phyloP scores from a whole-genome alignment of 2,888 invertebrate genomes.

The Bugulina stolonifera region DNA sequence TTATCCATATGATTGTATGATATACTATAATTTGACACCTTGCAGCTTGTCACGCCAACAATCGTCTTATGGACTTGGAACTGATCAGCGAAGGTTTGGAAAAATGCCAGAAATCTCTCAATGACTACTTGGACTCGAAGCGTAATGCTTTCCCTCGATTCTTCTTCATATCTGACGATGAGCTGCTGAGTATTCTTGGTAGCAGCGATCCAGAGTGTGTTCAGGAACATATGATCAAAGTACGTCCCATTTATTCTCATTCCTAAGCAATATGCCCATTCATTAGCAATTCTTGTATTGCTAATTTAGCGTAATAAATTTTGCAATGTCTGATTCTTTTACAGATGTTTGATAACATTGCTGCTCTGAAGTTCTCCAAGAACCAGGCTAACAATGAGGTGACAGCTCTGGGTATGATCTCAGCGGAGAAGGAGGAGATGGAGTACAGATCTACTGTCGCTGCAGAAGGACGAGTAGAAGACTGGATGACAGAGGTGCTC shows the following conservation, averaged over 20 bases:
- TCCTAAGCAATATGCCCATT: conserved; percentile 11
- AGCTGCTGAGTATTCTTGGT: conserved; percentile 79
- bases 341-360: conserved; percentile 86
- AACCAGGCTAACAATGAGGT: conserved; percentile 65
- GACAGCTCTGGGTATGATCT: conserved; percentile 75
- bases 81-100: conserved; percentile 70
- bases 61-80: conserved; percentile 70
- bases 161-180: conserved; percentile 89
- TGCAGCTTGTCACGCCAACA: conserved; percentile 66
- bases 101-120: conserved; percentile 82
- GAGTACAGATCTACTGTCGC: conserved; percentile 67
- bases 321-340: no score
- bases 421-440: conserved; percentile 80
- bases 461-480: conserved; percentile 77
- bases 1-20: no score
- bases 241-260: conserved; percentile 47
- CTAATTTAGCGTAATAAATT: neutral
- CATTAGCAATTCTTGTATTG: conserved; percentile 31
- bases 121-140: conserved; percentile 82
- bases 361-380: conserved; percentile 63
- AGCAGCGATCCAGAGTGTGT: conserved; percentile 76
- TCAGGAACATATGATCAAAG: conserved; percentile 88
- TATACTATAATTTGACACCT: no score
- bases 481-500: conserved; percentile 83
- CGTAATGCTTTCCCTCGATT: conserved; percentile 81